Conservation (phyloP, 2,888 invertebrate species). For the Rhamphomyia laevipes region DNA sequence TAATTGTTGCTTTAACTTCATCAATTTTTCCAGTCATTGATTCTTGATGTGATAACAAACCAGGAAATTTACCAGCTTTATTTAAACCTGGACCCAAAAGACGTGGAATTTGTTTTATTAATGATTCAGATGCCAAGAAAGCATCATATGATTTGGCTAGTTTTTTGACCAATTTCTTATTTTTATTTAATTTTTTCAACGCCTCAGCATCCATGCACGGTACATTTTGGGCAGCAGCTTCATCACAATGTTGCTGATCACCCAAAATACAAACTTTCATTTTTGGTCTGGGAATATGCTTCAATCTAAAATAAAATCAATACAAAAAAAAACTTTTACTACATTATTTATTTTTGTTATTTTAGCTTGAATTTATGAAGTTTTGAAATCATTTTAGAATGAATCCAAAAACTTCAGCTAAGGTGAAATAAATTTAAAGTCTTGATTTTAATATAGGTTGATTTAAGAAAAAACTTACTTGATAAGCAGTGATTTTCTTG, state of each 20-base stretch:
- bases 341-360: no score
- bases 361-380: background rate
- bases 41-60: conserved; percentile 92
- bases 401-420: conserved; percentile 33
- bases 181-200: conserved; percentile 97
- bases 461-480: no score
- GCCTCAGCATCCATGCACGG: conserved; percentile 98
- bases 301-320: conserved; percentile 57
- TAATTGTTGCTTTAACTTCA: conserved; percentile 98
- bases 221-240: conserved; percentile 81
- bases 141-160: conserved; percentile 93
- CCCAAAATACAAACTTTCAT: conserved; percentile 98
- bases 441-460: conserved; percentile 18
- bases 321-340: no score
- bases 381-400: no score
- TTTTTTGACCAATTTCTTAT: conserved; percentile 99
- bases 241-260: conserved; percentile 99
- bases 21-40: conserved; percentile 93
- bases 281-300: conserved; percentile 95
- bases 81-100: conserved; percentile 96
- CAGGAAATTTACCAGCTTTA: conserved; percentile 99
- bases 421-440: conserved; percentile 39
- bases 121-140: conserved; percentile 95
- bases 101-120: conserved; percentile 99
- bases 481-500: no score